Evolutionary conservation across 2,113 vertebrate genomes (phyloP).

Genomic region (Hypomesus transpacificus): DNA sequence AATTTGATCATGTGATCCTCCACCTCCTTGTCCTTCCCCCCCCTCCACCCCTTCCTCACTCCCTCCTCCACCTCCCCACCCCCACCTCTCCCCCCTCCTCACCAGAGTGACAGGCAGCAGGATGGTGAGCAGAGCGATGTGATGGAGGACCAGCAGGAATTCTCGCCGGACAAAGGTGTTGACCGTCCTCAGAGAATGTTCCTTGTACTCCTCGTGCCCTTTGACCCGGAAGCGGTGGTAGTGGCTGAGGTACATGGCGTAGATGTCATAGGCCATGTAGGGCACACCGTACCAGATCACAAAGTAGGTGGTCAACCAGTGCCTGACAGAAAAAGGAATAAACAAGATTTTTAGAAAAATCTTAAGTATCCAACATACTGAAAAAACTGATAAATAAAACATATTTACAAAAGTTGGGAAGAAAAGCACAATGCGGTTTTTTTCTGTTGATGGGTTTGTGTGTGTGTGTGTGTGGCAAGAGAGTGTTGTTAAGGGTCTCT

Average conservation of each 20-base stretch:
- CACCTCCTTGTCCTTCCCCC: not conserved
- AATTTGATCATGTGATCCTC: not conserved
- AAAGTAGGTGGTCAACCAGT: conserved; percentile 90
- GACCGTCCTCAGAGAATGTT: conserved; percentile 72
- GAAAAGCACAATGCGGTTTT: too few species aligned
- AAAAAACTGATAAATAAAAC: not conserved
- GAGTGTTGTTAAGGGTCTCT: too few species aligned
- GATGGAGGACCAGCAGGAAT: conserved; percentile 89
- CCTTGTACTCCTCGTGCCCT: conserved; percentile 69
- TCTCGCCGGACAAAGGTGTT: conserved; percentile 83
- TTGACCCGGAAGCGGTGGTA: conserved; percentile 82
- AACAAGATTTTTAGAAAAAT: not conserved
- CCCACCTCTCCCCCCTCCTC: not conserved
- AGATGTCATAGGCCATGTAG: conserved; percentile 94
- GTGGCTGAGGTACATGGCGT: conserved; percentile 94
- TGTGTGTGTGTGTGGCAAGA: too few species aligned
- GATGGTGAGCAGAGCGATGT: conserved; percentile 84
- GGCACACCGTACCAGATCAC: conserved; percentile 86
- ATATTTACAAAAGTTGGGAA: too few species aligned
- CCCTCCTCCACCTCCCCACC: not conserved
- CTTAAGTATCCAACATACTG: not conserved
- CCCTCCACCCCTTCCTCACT: not conserved
- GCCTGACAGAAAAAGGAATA: conserved; percentile 64
- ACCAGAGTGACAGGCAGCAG: conserved; percentile 90
- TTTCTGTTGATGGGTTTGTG: too few species aligned